Percentiles rank a stretch among this genome's conserved stretches.
Evolutionary conservation across 2,113 vertebrate species (phyloP).

Genomic region (Dasyprocta punctata): DNA sequence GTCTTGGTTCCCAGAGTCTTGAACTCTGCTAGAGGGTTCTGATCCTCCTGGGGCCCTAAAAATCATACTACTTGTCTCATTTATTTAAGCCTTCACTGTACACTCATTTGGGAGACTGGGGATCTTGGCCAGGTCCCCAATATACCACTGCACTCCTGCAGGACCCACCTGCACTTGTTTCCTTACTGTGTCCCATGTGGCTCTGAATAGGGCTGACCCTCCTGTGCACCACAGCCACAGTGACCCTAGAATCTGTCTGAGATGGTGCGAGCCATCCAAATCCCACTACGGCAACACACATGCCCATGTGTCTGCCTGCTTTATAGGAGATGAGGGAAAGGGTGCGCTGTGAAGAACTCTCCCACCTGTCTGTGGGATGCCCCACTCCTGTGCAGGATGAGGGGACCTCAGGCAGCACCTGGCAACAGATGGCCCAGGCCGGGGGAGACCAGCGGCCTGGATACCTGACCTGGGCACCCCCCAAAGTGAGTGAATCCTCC

Average conservation of each 20-base stretch:
- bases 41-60: too few relatives aligned
- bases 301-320: not conserved
- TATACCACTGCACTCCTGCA: not conserved
- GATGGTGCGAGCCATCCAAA: accelerated
- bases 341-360: not conserved
- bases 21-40: too few relatives aligned
- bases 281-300: not conserved
- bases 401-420: not conserved
- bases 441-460: not conserved
- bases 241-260: not conserved
- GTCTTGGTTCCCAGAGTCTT: too few relatives aligned
- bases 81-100: too few relatives aligned
- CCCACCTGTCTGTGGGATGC: not conserved
- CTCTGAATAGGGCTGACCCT: not conserved
- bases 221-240: not conserved
- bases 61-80: too few relatives aligned
- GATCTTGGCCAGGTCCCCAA: too few relatives aligned
- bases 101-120: too few relatives aligned
- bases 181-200: not conserved
- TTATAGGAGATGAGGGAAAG: not conserved
- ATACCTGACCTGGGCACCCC: not conserved
- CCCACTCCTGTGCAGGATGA: not conserved
- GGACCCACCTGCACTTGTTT: not conserved
- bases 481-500: not conserved
- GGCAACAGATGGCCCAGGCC: not conserved